These are phyloP conservation scores for Xenopus tropicalis DNA, from an alignment of 2,113 vertebrate genomes.

Conservation along the genomic window DNA sequence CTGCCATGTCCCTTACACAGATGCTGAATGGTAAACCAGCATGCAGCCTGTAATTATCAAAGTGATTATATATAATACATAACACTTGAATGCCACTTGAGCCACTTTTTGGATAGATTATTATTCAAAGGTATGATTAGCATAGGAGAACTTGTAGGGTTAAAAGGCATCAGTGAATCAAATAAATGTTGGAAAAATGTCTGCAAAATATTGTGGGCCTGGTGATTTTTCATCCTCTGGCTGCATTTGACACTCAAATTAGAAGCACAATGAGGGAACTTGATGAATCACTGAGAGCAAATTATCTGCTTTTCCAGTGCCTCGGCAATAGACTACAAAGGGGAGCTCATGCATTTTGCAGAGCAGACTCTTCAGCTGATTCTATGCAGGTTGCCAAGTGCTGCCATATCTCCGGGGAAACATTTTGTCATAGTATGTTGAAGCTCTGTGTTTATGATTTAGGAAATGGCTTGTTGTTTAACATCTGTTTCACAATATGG, in stretches of 20 bases:
- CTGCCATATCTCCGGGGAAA: slow-evolving; percentile 52
- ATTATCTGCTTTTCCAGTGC: slow-evolving; percentile 61
- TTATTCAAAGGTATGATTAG: neutral
- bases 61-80: neutral
- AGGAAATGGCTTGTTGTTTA: slow-evolving; percentile 51
- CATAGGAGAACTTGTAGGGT: neutral
- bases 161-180: neutral
- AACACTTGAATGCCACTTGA: neutral
- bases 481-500: slow-evolving; percentile 62
- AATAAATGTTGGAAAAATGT: neutral
- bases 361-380: slow-evolving; percentile 45
- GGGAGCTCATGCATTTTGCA: slow-evolving; percentile 55
- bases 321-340: slow-evolving; percentile 50
- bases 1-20: neutral
- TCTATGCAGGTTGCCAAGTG: slow-evolving; percentile 57
- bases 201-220: slow-evolving; percentile 21
- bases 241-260: slow-evolving; percentile 68
- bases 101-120: neutral
- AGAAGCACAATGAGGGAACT: slow-evolving; percentile 66
- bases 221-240: slow-evolving; percentile 61
- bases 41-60: neutral
- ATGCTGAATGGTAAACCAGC: neutral
- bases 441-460: slow-evolving; percentile 59
- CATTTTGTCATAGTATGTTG: slow-evolving; percentile 55
- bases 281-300: slow-evolving; percentile 64